Conservation (phyloP, 1,140 invertebrate species). For the Hycleus cichorii region DNA sequence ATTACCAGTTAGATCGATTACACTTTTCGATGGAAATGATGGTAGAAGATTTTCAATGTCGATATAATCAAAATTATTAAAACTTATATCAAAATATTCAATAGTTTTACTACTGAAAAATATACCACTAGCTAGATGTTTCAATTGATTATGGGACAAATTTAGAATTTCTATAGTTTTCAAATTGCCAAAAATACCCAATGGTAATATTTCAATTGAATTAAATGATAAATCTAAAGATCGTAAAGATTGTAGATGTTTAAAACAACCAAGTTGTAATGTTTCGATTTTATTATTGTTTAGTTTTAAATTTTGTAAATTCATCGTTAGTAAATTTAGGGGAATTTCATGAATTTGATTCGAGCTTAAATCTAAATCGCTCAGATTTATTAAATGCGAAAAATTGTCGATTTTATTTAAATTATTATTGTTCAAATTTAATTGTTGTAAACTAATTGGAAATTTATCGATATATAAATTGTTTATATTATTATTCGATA, state of each 20-base stretch:
- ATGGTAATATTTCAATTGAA: background rate
- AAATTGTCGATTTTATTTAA: background rate
- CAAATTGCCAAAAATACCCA: constrained; percentile 4
- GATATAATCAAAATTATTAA: constrained; percentile 6
- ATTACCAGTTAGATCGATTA: constrained; percentile 2
- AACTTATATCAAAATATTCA: constrained; percentile 2
- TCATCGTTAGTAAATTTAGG: background rate
- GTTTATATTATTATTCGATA: too few species aligned
- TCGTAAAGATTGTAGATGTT: too few species aligned
- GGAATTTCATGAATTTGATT: too few species aligned
- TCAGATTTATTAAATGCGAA: background rate
- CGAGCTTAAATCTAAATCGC: background rate
- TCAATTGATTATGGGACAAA: constrained; percentile 1
- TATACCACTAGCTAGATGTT: background rate
- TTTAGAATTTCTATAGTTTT: background rate
- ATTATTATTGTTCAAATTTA: background rate
- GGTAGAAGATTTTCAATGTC: background rate
- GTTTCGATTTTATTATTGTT: background rate
- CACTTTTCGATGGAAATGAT: background rate
- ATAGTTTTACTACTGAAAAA: constrained; percentile 7
- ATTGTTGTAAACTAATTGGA: too few species aligned
- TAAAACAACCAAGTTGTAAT: too few species aligned
- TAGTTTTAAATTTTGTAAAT: background rate
- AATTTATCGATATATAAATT: too few species aligned
- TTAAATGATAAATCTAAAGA: too few species aligned